Conservation (phyloP, 1,140 invertebrate species). For the Drosophila asahinai region DNA sequence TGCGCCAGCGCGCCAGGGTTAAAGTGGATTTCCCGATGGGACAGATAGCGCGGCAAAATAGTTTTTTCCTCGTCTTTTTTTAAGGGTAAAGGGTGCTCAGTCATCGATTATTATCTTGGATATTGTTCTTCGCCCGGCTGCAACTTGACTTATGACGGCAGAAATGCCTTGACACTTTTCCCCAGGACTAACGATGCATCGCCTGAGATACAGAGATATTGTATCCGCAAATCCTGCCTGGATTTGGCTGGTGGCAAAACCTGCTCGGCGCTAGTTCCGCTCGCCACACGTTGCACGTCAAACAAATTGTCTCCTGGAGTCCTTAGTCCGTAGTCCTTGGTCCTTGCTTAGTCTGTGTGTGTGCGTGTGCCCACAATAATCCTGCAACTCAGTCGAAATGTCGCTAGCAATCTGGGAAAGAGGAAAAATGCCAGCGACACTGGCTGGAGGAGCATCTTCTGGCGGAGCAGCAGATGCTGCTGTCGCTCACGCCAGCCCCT, state of each 20-base stretch:
- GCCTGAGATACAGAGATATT: conserved; percentile 8
- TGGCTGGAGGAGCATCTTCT: conserved; percentile 23
- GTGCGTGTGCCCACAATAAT: conserved; percentile 67
- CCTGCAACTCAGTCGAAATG: conserved; percentile 78
- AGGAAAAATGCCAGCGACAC: conserved; percentile 76
- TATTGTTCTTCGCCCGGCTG: conserved; percentile 19
- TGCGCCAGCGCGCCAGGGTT: conserved; percentile 60
- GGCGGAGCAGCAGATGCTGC: conserved; percentile 69
- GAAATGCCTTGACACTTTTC: conserved; percentile 43
- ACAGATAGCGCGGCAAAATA: conserved; percentile 19
- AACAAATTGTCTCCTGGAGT: conserved; percentile 71
- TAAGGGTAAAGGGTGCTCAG: neutral
- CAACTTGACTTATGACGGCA: conserved; percentile 34
- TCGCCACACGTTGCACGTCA: conserved; percentile 80
- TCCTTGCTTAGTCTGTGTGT: neutral
- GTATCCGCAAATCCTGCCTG: conserved; percentile 23
- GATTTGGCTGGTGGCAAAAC: conserved; percentile 45
- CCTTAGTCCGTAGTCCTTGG: neutral
- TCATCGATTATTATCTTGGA: conserved; percentile 34
- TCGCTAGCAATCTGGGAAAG: conserved; percentile 77
- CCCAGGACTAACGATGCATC: conserved; percentile 40
- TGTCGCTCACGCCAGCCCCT: conserved; percentile 59
- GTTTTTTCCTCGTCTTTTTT: conserved; percentile 3
- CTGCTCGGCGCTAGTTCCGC: conserved; percentile 64
- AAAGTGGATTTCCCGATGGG: conserved; percentile 28